Base-by-base conservation (phyloP, 2,888 invertebrate genomes). In the Bembecia ichneumoniformis region DNA sequence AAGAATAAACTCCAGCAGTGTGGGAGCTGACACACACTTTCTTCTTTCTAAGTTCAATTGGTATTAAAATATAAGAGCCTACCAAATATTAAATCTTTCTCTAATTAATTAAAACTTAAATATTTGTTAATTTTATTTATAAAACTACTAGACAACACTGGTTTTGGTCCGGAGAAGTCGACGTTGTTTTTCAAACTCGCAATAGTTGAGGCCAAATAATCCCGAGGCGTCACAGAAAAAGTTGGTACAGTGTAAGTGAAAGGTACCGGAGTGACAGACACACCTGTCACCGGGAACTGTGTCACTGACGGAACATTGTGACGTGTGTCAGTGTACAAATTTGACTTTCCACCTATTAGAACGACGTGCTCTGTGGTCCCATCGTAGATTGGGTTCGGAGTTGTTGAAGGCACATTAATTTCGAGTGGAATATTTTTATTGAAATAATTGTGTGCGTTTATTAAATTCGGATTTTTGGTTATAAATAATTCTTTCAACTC, bases 81-180 rank as follows among this genome's bases (percentile, higher is more conserved):
- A 28, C 2, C 9, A 28, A n/a, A 0, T 28, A 28, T 28, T 28
- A 20, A 20, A 20, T 7, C 20, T 20, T 20, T 20, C 20, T 36
- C 5, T 13, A 36, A 3, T 55, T 57, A 64, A 49, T 63, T 65
- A 58, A 71, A 84, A 45, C 61, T 68, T 53, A 87, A 69, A 70
- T 87, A 87, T 55, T 78, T 82, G 59, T 82, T 82, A 35, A 86
- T 81, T 51, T 74, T 79, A 55, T 77, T 69, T 28, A 86, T 74
- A 62, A 72, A 86, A 40, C 68, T 70, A 48, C 68, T 62, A 0
- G 79, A 76, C 3, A 86, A 57, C 1, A 80, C 58, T 0, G 84
- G 82, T 48, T 74, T 82, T 1, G 65, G 51, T 13, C 59, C 60
- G 1, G 55, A 55, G 28, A 68, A 58, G 53, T 62, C 64, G 0